Conservation (phyloP, 2,888 invertebrate genomes). For the Thymelicus lineola region DNA sequence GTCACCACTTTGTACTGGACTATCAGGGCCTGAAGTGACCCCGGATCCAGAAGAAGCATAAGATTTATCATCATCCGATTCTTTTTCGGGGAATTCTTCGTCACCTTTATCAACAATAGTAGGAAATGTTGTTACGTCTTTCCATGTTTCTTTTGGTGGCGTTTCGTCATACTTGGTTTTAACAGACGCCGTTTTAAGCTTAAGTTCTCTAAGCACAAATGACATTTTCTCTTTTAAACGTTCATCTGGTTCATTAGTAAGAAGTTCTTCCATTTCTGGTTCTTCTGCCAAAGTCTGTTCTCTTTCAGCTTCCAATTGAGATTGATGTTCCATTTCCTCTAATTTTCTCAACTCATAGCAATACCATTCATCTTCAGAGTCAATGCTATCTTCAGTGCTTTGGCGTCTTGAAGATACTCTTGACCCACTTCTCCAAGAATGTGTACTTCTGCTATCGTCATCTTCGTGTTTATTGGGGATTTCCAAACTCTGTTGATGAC, state of each 20-base stretch:
- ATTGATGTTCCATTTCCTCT: constrained; percentile 93
- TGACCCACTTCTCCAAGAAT: constrained; percentile 94
- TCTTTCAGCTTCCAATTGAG: constrained; percentile 87
- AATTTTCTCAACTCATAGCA: constrained; percentile 94
- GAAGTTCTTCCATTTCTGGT: constrained; percentile 81
- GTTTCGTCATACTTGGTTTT: constrained; percentile 75
- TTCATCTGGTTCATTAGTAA: constrained; percentile 85
- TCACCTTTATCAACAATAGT: constrained; percentile 75
- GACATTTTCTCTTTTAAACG: constrained; percentile 92
- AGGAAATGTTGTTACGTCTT: constrained; percentile 79
- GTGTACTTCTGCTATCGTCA: constrained; percentile 94
- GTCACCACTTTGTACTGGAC: constrained; percentile 91
- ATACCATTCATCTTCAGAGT: constrained; percentile 97
- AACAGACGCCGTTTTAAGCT: constrained; percentile 86
- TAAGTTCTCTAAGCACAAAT: constrained; percentile 90
- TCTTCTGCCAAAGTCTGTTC: constrained; percentile 86
- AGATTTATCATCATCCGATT: constrained; percentile 74
- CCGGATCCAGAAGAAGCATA: constrained; percentile 89
- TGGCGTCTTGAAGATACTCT: constrained; percentile 94
- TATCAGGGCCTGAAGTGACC: constrained; percentile 95
- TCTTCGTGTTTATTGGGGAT: constrained; percentile 92
- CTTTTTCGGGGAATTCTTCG: constrained; percentile 59
- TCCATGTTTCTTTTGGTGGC: constrained; percentile 72
- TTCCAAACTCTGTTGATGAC: constrained; percentile 92
- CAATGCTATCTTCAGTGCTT: constrained; percentile 96